phyloP scores from a whole-genome alignment of 2,888 invertebrate species.

The Lasioglossum villosulum region DNA sequence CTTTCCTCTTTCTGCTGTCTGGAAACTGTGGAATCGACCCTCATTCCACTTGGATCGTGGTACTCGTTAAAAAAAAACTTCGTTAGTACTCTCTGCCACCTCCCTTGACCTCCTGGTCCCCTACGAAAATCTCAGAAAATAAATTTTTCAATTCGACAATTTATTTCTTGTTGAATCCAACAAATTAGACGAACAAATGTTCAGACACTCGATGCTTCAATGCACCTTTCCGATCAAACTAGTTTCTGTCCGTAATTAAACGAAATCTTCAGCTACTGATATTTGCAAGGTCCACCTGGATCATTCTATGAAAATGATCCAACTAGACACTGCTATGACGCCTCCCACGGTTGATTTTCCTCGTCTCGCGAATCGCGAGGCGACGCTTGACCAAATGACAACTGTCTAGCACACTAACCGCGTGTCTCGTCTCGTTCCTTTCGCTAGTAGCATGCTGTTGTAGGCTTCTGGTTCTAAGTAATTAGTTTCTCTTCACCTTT shows the following conservation, averaged over 20 bases:
- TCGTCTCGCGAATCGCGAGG: conserved; percentile 22
- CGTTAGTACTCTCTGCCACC: not conserved
- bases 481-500: not conserved
- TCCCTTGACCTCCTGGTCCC: not conserved
- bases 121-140: not conserved
- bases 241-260: not conserved
- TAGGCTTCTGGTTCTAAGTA: not conserved
- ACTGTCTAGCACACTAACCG: conserved; percentile 32
- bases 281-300: not conserved
- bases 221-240: no score
- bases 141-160: not conserved
- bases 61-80: not conserved
- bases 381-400: conserved; percentile 23
- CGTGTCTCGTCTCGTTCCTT: not conserved
- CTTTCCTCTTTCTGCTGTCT: conserved; percentile 32
- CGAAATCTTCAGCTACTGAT: not conserved
- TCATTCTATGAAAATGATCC: conserved; percentile 6
- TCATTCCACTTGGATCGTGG: not conserved
- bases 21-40: conserved; percentile 30
- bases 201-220: no score
- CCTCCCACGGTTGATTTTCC: conserved; percentile 42
- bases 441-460: not conserved
- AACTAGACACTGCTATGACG: conserved; percentile 17
- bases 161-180: no score
- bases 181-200: no score